Evolutionary conservation across 2,888 invertebrate species (phyloP).

Genomic region (Lutraria lutraria): DNA sequence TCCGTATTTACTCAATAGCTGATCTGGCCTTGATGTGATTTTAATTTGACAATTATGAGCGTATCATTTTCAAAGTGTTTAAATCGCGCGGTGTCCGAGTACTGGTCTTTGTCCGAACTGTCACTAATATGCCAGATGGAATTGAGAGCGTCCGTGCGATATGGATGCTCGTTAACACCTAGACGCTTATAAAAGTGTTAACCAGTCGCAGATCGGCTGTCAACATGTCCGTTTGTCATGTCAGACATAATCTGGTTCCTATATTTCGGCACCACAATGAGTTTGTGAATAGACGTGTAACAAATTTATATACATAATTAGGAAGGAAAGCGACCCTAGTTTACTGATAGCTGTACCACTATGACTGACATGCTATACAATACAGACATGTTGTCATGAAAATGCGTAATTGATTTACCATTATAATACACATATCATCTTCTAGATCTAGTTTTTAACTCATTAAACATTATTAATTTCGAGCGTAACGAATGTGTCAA

Average conservation of each 20-base stretch:
- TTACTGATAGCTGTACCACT: not conserved
- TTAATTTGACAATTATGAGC: conserved; percentile 70
- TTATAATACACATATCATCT: not conserved
- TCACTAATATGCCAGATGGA: conserved; percentile 65
- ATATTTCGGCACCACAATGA: conserved; percentile 51
- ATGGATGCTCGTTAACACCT: conserved; percentile 68
- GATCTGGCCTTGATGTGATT: conserved; percentile 53
- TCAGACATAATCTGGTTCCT: conserved; percentile 44
- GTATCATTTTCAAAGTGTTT: conserved; percentile 51
- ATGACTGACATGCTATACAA: not conserved
- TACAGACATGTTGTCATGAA: conserved; percentile 3
- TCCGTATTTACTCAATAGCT: conserved; percentile 33
- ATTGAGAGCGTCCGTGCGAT: conserved; percentile 66
- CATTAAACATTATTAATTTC: conserved; percentile 10
- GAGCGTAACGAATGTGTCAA: conserved; percentile 15
- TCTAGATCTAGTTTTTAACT: not conserved
- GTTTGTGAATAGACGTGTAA: conserved; percentile 51
- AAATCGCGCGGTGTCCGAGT: conserved; percentile 50
- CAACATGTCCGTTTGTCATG: conserved; percentile 66
- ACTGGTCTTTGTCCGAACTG: conserved; percentile 63
- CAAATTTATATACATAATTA: conserved; percentile 36
- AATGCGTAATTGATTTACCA: not conserved
- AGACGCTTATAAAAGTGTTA: conserved; percentile 60
- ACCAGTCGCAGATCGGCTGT: conserved; percentile 63
- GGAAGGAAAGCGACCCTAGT: not conserved